A percentile compares a stretch with the other conserved stretches of the same genome.
Evolutionary conservation across 2,113 vertebrate genomes (phyloP).

Genomic region (Scortum barcoo): DNA sequence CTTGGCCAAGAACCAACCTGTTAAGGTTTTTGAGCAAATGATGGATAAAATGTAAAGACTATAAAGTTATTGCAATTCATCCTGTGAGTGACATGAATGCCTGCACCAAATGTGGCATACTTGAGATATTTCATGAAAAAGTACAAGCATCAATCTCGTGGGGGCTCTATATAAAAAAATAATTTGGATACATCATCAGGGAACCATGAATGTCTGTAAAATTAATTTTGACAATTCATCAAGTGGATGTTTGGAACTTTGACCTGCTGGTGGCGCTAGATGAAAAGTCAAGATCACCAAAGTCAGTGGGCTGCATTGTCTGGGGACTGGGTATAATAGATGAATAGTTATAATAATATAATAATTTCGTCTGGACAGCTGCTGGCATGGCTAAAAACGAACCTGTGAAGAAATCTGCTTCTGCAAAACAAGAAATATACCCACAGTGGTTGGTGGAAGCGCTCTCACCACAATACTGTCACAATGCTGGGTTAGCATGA

Average conservation of each 20-base stretch:
- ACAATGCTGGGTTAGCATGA: slow-evolving; percentile 26
- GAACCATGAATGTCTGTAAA: not conserved
- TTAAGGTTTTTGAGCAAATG: not conserved
- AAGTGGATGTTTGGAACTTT: not conserved
- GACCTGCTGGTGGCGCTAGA: not conserved
- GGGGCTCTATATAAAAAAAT: not conserved
- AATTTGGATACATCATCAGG: not conserved
- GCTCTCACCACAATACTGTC: not conserved
- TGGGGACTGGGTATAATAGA: too few relatives aligned
- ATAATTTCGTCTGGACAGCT: not conserved
- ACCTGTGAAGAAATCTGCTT: too few relatives aligned
- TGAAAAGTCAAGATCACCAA: not conserved
- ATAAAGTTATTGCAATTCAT: not conserved
- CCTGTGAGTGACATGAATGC: not conserved
- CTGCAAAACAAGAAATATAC: slow-evolving; percentile 2
- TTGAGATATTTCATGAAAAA: not conserved
- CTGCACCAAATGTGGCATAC: not conserved
- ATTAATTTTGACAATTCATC: not conserved
- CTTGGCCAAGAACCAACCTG: not conserved
- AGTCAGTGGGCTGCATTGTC: not conserved
- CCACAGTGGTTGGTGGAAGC: not conserved
- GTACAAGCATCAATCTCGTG: not conserved
- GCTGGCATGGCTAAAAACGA: not conserved
- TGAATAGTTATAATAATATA: too few relatives aligned
- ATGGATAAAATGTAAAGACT: too few relatives aligned